Evolutionary conservation across 2,888 invertebrate genomes (phyloP), one percentile per base, ranked within the genome.

Genomic region (Cheilosia scutellata): DNA sequence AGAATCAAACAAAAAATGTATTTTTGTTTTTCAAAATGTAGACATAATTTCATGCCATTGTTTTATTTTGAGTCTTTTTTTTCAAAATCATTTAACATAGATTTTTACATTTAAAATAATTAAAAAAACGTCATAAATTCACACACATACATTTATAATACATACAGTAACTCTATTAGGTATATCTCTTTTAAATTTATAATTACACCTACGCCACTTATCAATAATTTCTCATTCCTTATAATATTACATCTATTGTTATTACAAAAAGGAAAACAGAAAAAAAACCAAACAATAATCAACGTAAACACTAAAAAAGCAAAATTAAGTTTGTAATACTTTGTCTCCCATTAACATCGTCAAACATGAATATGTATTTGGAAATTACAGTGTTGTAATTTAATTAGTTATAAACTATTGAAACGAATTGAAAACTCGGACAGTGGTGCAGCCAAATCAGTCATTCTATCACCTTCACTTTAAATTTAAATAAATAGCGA

Each of bases 251-350:
- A 51, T 51, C 27, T 27, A 51, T 27, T 3, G 11, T 51, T 27
- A 2, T 27, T 27, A 44, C n/a, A n/a, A 44, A 5, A n/a, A n/a
- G 5, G 5, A 5, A 33, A 31, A 29, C 40, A 51, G n/a, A n/a
- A 40, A 33, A 47, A 33, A 57, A 55, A 68, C 13, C 13, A 20
- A 20, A 20, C 16, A 20, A 20, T 16, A 37, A 37, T 40, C 37
- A 27, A 58, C 16, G 31, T 44, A 47, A 47, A 44, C 11, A 25
- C 42, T 29, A 57, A 20, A 20, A n/a, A 47, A 42, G 57, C 33
- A 51, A 72, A 72, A 72, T 51, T 40, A 49, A 49, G 44, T 53
- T 72, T 53, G 58, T 60, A 72, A 62, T 62, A 72, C 58, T 60
- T 60, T 60, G 51, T 62, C 31, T 53, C 40, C 20, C 20, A 20